Base-by-base conservation (phyloP, 2,888 invertebrate species). In the Cacoxenus indagator region DNA sequence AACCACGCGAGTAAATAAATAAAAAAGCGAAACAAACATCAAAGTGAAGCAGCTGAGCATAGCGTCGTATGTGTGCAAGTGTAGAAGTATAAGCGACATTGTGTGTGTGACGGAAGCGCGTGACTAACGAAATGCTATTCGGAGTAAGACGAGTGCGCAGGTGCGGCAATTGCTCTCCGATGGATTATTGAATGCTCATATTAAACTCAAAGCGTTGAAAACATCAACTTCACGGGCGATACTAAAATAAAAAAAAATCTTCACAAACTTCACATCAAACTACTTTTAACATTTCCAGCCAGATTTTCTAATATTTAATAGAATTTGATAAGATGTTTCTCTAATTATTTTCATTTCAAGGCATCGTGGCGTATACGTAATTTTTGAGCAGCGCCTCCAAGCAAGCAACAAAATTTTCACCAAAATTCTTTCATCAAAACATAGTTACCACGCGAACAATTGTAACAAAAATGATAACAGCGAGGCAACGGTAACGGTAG, bases 1-100 rank as follows among this genome's bases (percentile, higher is more conserved):
- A 55, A 55, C 24, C 27, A 55, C 26, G n/a, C 55, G 43, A 62
- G 45, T 43, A 62, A 45, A 82, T 83, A 80, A 80, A 80, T 79
- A 79, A 80, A 81, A 73, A 81, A 71, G 82, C 82, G 83, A 80
- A 80, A 69, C 73, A 76, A 71, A 77, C 73, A 74, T 71, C 70
- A 83, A 83, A 83, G 83, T 70, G 75, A 72, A 72, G 73, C 81
- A 76, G 79, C 71, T 73, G 75, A 76, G 71, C 68, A 65, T 59
- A 55, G n/a, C 27, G 5, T 55, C 64, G n/a, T 57, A 5, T 24
- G 14, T 24, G 61, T 45, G 45, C 24, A n/a, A 2, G 22, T 59
- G 59, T 51, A 1, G 17, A 31, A 29, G 17, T 57, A 31, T 31
- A n/a, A 17, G 57, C 17, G 29, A 19, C 31, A 17, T n/a, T 31